phyloP scores from a whole-genome alignment of 2,888 invertebrate species.

The Tenthredo amoena region DNA sequence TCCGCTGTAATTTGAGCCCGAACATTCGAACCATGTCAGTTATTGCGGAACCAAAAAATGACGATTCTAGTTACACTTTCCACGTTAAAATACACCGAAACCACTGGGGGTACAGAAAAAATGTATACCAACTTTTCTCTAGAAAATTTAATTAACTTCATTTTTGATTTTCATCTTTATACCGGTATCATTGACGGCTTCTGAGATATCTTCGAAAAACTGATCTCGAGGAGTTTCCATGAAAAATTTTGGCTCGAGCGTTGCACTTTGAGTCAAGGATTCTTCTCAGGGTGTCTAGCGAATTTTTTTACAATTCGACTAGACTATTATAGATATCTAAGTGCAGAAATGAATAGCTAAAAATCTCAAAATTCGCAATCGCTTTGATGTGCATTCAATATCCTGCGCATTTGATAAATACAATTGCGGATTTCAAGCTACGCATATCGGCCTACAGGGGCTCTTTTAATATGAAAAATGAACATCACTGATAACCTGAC shows the following conservation, averaged over 20 bases:
- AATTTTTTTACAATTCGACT: not conserved
- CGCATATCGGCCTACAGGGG: not conserved
- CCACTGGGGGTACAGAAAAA: not conserved
- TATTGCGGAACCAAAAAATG: not conserved
- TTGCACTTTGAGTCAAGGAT: no score
- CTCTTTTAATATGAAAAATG: not conserved
- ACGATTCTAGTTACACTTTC: no score
- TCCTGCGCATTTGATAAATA: not conserved
- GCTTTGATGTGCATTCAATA: constrained; percentile 14
- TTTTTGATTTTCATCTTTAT: not conserved
- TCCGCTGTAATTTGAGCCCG: not conserved
- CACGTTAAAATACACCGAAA: not conserved
- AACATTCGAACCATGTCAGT: not conserved
- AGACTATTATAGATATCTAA: not conserved
- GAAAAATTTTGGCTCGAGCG: no score
- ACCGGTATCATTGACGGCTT: not conserved
- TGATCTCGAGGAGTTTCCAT: not conserved
- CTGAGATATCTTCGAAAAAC: not conserved
- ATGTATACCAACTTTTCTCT: not conserved
- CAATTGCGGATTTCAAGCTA: not conserved
- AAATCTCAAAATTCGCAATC: not conserved
- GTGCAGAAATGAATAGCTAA: not conserved
- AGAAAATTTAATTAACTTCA: not conserved
- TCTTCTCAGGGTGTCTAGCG: no score
- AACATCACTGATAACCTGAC: constrained; percentile 21